These are phyloP conservation scores for Enteromius paludinosus DNA, from an alignment of 2,797 vertebrate genomes.

Conservation along the genomic window DNA sequence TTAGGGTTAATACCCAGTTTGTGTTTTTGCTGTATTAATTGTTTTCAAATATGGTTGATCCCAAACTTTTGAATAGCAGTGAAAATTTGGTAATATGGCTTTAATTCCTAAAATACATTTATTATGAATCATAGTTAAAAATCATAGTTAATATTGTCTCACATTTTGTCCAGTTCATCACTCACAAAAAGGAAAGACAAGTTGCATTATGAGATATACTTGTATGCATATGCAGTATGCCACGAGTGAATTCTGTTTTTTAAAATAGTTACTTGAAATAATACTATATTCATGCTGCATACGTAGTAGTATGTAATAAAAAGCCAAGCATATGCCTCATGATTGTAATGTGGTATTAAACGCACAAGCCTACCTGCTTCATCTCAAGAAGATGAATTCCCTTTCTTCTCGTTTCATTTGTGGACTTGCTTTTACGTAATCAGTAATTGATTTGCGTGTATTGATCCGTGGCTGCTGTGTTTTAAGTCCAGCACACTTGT, in stretches of 20 bases:
- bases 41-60: background rate
- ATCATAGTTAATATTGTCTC: background rate
- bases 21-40: background rate
- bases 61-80: background rate
- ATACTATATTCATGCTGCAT: background rate
- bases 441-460: slow-evolving; percentile 10
- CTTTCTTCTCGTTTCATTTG: background rate
- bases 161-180: background rate
- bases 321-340: background rate
- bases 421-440: slow-evolving; percentile 34
- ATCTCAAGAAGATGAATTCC: background rate
- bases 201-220: background rate
- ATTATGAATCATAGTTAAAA: background rate
- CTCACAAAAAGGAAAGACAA: background rate
- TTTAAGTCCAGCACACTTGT: slow-evolving; percentile 17
- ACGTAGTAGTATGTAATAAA: background rate
- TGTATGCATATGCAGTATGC: background rate
- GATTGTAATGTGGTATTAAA: background rate
- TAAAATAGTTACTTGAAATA: background rate
- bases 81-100: background rate
- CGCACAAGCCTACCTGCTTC: background rate
- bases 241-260: background rate
- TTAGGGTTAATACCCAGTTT: background rate
- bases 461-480: slow-evolving; percentile 27
- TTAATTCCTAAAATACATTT: background rate